Evolutionary conservation across 2,113 vertebrate genomes (phyloP).

Genomic region (Pachycephala philippinensis): DNA sequence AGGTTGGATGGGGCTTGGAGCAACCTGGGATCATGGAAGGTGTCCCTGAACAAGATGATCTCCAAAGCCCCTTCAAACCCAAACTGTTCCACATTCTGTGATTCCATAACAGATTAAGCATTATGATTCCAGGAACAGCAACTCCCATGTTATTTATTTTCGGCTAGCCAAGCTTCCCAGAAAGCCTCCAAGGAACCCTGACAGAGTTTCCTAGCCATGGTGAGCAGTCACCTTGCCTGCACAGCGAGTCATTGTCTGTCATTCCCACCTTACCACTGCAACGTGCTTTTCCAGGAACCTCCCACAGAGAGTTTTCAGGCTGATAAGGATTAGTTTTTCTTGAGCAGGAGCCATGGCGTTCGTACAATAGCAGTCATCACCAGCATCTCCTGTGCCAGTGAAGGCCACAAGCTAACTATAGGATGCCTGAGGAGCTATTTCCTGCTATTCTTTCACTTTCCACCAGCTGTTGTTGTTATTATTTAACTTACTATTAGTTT

Average conservation of each 20-base stretch:
- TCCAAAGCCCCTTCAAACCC: background rate
- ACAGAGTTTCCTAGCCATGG: background rate
- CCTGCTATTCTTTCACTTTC: conserved; percentile 58
- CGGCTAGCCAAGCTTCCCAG: background rate
- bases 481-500: conserved; percentile 16
- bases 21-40: accelerated
- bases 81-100: background rate
- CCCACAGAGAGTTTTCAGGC: background rate
- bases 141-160: background rate
- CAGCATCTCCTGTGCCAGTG: background rate
- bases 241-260: background rate
- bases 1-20: accelerated
- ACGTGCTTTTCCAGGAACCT: conserved; percentile 4
- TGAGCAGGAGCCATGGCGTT: background rate
- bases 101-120: background rate
- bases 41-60: background rate
- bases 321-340: background rate
- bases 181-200: background rate
- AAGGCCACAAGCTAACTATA: background rate
- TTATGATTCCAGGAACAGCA: background rate
- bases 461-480: conserved; percentile 22
- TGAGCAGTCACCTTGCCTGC: background rate
- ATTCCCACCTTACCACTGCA: background rate
- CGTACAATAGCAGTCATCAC: background rate
- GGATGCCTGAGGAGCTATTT: conserved; percentile 31